These are phyloP conservation scores for Mus pahari DNA, from an alignment of 2,113 vertebrate genomes.

Conservation along the genomic window DNA sequence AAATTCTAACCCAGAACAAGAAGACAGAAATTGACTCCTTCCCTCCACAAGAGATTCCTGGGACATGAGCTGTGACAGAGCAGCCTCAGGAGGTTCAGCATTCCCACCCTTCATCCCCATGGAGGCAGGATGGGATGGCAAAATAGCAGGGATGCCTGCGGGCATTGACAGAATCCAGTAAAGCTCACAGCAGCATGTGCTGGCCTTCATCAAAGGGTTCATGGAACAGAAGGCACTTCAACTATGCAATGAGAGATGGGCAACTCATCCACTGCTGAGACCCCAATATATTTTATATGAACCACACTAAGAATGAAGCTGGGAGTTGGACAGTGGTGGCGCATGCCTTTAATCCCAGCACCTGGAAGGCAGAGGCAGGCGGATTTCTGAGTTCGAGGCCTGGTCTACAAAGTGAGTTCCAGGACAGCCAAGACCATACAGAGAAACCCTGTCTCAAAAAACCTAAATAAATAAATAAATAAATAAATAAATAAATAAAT, in stretches of 20 bases:
- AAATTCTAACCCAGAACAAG: not conserved
- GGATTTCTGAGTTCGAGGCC: too few species aligned
- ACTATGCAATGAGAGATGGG: not conserved
- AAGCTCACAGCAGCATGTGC: not conserved
- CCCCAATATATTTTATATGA: not conserved
- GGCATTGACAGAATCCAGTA: not conserved
- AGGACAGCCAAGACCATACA: too few species aligned
- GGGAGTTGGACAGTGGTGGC: too few species aligned
- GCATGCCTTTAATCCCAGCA: too few species aligned
- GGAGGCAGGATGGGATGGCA: not conserved
- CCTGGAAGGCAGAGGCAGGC: too few species aligned
- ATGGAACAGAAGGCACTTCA: not conserved
- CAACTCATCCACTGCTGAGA: accelerated
- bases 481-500: too few species aligned
- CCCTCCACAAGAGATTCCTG: too few species aligned
- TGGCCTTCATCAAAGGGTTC: not conserved
- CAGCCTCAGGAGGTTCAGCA: accelerated
- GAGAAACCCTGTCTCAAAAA: too few species aligned
- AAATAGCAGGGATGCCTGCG: not conserved
- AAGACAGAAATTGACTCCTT: not conserved
- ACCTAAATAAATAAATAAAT: too few species aligned
- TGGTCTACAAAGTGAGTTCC: too few species aligned
- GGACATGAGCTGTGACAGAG: not conserved
- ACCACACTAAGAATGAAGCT: accelerated
- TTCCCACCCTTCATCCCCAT: not conserved